These are phyloP conservation scores for Ophioderma brevispina DNA, from an alignment of 35 echinoderm and acorn worm genomes.

Conservation along the genomic window DNA sequence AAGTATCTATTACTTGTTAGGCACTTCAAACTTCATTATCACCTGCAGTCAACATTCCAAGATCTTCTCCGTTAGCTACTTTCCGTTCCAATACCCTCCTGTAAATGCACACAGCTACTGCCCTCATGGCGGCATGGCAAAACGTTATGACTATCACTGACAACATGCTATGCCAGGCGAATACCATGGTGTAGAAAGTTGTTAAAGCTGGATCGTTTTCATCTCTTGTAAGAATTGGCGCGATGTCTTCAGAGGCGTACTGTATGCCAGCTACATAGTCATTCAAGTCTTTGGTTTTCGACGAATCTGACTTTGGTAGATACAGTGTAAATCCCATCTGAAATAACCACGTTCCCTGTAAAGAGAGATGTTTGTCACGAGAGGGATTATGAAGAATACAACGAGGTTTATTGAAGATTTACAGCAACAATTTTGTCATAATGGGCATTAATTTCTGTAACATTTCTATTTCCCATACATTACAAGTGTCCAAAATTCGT, in stretches of 20 bases:
- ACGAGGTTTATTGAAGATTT: too few species aligned
- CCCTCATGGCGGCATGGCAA: neutral
- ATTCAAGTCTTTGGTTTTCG: neutral
- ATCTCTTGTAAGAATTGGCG: neutral
- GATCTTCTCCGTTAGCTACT: neutral
- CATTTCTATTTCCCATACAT: too few species aligned
- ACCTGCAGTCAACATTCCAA: neutral
- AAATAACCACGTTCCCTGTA: neutral
- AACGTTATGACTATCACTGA: neutral
- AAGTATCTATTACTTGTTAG: too few species aligned
- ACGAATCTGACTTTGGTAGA: neutral
- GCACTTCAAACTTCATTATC: neutral
- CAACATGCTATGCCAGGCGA: neutral
- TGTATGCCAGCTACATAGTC: neutral
- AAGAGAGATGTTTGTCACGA: too few species aligned
- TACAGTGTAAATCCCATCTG: neutral
- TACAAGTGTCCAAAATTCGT: too few species aligned
- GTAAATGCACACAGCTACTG: neutral
- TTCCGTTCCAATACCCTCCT: neutral
- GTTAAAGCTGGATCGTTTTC: neutral
- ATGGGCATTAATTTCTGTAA: too few species aligned
- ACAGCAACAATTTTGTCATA: too few species aligned
- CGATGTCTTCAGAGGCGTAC: neutral
- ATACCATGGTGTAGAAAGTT: neutral
- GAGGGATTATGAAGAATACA: too few species aligned